These are phyloP conservation scores for Andrena fulva DNA, from an alignment of 2,888 invertebrate genomes.

Conservation along the genomic window DNA sequence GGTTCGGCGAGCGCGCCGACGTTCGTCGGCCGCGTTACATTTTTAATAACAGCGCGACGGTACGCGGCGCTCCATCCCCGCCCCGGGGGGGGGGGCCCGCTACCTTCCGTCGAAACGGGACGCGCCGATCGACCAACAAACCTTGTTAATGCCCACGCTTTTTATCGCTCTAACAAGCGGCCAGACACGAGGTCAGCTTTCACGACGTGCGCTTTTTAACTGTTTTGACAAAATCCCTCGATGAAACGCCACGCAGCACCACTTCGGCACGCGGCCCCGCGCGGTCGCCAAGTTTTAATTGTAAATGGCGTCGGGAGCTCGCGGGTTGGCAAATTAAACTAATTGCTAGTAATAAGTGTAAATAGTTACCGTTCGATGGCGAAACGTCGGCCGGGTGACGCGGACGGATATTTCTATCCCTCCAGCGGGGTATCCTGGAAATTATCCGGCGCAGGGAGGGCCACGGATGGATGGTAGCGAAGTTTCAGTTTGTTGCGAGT, in stretches of 20 bases:
- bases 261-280: background rate
- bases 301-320: slow-evolving; percentile 17
- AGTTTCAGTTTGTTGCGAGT: slow-evolving; percentile 12
- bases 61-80: background rate
- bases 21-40: slow-evolving; percentile 18
- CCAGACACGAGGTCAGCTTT: background rate
- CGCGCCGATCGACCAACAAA: background rate
- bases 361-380: slow-evolving; percentile 22
- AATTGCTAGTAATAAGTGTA: slow-evolving; percentile 20
- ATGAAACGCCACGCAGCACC: slow-evolving; percentile 22
- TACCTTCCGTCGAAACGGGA: background rate
- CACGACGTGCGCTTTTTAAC: background rate
- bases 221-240: slow-evolving; percentile 12
- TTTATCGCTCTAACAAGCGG: slow-evolving; percentile 18
- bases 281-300: slow-evolving; percentile 34
- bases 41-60: slow-evolving; percentile 37
- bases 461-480: background rate
- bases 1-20: background rate
- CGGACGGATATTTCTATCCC: background rate
- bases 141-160: slow-evolving; percentile 25
- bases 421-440: background rate
- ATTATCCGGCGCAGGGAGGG: background rate
- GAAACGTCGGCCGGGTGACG: background rate
- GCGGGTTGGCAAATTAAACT: slow-evolving; percentile 10
- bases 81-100: background rate